Evolutionary conservation across 2,113 vertebrate species (phyloP), one percentile per base, ranked within the genome.

Genomic region (Cyprinodon brontotheroides): DNA sequence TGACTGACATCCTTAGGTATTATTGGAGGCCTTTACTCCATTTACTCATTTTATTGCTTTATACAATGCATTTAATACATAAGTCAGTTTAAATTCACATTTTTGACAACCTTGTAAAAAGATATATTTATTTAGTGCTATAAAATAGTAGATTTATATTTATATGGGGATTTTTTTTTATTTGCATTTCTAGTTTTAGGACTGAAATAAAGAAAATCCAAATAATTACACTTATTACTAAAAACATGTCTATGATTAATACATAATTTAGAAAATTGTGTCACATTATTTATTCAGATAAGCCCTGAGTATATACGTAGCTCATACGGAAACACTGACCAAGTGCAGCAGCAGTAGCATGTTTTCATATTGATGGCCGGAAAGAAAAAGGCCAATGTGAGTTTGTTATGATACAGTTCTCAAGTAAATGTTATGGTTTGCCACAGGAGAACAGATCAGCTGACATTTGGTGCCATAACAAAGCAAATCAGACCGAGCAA

Each of bases 371-470:
- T 53, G 48, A 53, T 20, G 15, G 5, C 48, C 48, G 17, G 7
- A 4, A 4, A n/a, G 3, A 57, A 57, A 15, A 57, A 57, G 50
- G 50, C 61, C 29, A 57, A 15, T 50, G 14, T 50, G 62, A 65
- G 48, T 75, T 79, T 84, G 65, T 4, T 61, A 37, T 79, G 61
- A 79, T 76, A 59, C 22, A 39, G 68, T 66, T 69, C 9, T 48
- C 14, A 64, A 14, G 45, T 78, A 79, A 91, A 87, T 91, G 85
- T 90, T 89, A 76, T 88, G 73, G 82, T 70, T 75, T 77, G 72
- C 20, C 41, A 65, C 4, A 15, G 74, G 0, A 6, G 13, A 82
- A 74, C 75, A 14, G n/a, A 22, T 14, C 36, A 39, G 69, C 78
- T 77, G 75, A 78, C 81, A 76, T 84, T 80, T 83, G 79, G 74